Evolutionary conservation across 2,113 vertebrate species (phyloP).

Genomic region (Suricata suricatta): DNA sequence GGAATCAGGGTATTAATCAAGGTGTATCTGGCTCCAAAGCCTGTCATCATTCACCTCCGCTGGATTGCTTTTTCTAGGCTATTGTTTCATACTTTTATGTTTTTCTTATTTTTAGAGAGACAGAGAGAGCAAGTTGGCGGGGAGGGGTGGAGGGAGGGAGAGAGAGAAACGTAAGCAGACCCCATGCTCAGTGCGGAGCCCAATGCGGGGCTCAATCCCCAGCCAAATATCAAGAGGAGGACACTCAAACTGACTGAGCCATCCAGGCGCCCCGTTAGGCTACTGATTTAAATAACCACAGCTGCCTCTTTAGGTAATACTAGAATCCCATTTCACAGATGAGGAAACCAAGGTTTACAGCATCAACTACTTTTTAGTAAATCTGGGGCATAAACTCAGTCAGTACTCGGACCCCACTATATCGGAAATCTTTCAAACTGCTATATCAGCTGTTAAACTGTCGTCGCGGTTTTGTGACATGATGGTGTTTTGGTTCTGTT

Average conservation of each 20-base stretch:
- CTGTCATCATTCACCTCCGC: background rate
- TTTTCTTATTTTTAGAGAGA: too few relatives aligned
- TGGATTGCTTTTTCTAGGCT: background rate
- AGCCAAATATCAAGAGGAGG: too few relatives aligned
- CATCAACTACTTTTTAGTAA: background rate
- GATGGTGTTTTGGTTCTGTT: background rate
- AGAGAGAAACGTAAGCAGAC: too few relatives aligned
- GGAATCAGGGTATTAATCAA: constrained; percentile 20
- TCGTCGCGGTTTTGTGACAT: background rate
- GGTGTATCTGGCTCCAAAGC: background rate
- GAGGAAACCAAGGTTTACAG: background rate
- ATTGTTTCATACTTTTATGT: constrained; percentile 26
- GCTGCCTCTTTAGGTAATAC: background rate
- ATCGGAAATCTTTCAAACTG: constrained; percentile 9
- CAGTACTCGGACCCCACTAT: background rate
- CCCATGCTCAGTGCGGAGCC: too few relatives aligned
- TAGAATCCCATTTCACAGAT: background rate
- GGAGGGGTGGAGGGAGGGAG: too few relatives aligned
- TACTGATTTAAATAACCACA: constrained; percentile 32
- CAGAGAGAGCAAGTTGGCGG: too few relatives aligned
- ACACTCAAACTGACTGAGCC: too few relatives aligned
- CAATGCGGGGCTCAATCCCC: too few relatives aligned
- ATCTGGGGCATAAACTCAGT: background rate
- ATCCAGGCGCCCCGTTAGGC: background rate
- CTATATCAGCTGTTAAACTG: constrained; percentile 14